These are phyloP conservation scores for Mus spicilegus DNA, from an alignment of 2,113 vertebrate genomes.

Conservation along the genomic window DNA sequence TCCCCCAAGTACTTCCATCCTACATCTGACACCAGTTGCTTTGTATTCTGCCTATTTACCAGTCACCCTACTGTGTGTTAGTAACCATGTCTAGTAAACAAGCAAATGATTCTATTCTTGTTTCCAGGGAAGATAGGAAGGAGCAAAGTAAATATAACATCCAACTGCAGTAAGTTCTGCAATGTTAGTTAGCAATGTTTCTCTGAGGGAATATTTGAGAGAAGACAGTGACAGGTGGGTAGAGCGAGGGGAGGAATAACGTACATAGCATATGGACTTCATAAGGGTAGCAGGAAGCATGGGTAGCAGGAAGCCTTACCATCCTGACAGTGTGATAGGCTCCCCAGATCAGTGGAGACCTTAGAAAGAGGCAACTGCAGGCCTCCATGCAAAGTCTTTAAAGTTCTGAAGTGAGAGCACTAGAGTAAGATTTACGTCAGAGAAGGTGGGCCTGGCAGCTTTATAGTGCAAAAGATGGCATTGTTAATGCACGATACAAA, in stretches of 20 bases:
- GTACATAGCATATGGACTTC: accelerated
- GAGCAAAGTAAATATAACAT: not conserved
- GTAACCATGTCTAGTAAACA: not conserved
- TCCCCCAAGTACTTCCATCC: accelerated
- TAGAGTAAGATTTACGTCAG: not conserved
- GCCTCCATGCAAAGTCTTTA: not conserved
- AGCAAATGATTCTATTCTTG: not conserved
- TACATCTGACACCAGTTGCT: not conserved
- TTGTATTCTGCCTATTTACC: not conserved
- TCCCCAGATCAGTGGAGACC: not conserved
- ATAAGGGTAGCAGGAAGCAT: too few species aligned
- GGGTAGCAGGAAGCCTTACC: too few species aligned
- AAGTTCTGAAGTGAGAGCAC: not conserved
- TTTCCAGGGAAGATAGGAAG: not conserved
- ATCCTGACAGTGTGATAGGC: not conserved
- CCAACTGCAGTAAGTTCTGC: not conserved
- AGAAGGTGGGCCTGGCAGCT: not conserved
- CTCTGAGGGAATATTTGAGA: not conserved
- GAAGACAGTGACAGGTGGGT: not conserved
- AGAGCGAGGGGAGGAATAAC: not conserved
- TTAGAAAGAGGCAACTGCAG: not conserved
- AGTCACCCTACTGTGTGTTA: not conserved
- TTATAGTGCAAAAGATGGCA: not conserved
- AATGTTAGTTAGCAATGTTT: not conserved
- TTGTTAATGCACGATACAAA: not conserved